Base-by-base conservation (phyloP, 2,113 vertebrate species). In the Takifugu bimaculatus region DNA sequence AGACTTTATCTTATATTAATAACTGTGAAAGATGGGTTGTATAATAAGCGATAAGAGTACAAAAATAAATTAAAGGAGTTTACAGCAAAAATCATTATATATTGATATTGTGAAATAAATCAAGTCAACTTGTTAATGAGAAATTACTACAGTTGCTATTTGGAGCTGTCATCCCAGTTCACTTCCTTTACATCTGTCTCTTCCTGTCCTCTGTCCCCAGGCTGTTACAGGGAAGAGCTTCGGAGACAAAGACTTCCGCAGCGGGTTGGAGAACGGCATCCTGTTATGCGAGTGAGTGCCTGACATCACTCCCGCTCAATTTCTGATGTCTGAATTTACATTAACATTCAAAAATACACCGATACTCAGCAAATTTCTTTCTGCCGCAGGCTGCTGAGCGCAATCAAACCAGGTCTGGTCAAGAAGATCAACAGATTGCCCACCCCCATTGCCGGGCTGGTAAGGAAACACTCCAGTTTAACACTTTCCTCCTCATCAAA, bases 381-480 rank as follows among this genome's bases (percentile, higher is more conserved):
- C n/a, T 49, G 57, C 52, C 81, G 63, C 90, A 98, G 97, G 92
- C 93, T 99, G 83, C 91, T 99, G 90, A 97, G 95, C 85, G 91
- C 93, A 26, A 96, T 99, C 88, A 96, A 93, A 77, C 96, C 96
- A 1, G 96, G 96, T 81, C 88, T 97, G 85, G 91, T 99, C 79
- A 97, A 94, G 88, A 99, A 98, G 92, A 96, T 98, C 90, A 99
- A 98, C 83, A 93, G 96, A 87, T 92, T 97, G 65, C 93, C 94
- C 27, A 96, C 96, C 43, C 97, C 97, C 80, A 97, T 98, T 64
- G 95, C 97, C 53, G 96, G 96, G 65, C 91, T 99, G 92, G 97
- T 99, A 90, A 96, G 94, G 90, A 29, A 55, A 78, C 77, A 57
- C 52, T 39, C 45, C 28, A 44, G 43, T n/a, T 50, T 58, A 52